Percentiles rank a stretch among this genome's conserved stretches.
phyloP scores from a whole-genome alignment of 2,113 vertebrate genomes.

The Labeo rohita region DNA sequence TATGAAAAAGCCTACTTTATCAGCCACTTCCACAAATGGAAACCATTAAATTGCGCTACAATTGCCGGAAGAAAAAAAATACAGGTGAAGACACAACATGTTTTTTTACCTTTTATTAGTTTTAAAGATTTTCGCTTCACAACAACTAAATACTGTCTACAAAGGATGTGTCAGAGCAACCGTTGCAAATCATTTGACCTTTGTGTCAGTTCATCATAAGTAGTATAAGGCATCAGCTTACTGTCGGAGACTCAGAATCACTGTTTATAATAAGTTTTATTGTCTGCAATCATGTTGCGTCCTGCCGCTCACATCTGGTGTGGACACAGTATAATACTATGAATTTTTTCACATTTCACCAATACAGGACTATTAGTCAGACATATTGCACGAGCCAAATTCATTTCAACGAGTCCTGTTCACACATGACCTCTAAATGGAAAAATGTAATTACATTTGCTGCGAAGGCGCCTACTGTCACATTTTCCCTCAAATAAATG shows the following conservation, averaged over 20 bases:
- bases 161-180: too few species aligned
- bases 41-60: background rate
- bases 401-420: background rate
- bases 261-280: background rate
- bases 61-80: background rate
- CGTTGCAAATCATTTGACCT: too few species aligned
- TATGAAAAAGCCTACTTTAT: background rate
- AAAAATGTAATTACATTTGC: background rate
- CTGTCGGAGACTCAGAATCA: background rate
- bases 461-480: background rate
- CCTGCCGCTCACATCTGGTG: background rate
- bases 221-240: too few species aligned
- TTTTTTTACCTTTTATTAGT: background rate
- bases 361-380: background rate
- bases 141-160: too few species aligned
- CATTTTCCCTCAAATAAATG: background rate
- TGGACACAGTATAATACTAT: background rate
- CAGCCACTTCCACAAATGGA: background rate
- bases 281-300: background rate
- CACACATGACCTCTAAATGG: constrained; percentile 13
- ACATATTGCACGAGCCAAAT: background rate
- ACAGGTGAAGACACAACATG: background rate
- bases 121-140: background rate
- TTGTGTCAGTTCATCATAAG: too few species aligned
- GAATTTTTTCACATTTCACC: background rate